A percentile compares a stretch with the other conserved stretches of the same genome.
Conservation (phyloP, 2,888 invertebrate species). For the Pomacea canaliculata region DNA sequence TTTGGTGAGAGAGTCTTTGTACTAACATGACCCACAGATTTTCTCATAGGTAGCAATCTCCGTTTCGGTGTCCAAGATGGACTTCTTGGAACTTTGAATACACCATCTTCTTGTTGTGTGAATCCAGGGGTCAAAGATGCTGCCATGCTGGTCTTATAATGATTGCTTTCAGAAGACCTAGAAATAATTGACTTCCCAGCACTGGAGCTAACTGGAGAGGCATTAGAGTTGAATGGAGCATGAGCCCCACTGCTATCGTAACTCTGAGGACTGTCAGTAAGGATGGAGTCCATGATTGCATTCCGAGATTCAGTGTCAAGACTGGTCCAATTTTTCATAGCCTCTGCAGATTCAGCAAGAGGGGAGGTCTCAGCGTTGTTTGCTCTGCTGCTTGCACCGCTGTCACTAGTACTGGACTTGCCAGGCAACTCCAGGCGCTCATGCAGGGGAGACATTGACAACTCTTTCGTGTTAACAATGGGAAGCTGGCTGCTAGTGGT, state of each 20-base stretch:
- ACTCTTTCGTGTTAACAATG: neutral
- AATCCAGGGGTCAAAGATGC: conserved; percentile 43
- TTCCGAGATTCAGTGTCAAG: conserved; percentile 15
- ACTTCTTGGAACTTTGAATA: conserved; percentile 34
- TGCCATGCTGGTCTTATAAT: conserved; percentile 38
- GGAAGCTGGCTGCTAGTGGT: too few species aligned
- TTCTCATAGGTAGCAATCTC: neutral
- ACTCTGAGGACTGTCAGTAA: conserved; percentile 61
- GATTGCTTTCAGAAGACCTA: conserved; percentile 21
- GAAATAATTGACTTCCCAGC: conserved; percentile 30
- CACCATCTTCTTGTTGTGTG: conserved; percentile 29
- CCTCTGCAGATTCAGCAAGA: neutral
- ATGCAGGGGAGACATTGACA: conserved; percentile 34
- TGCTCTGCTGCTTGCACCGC: conserved; percentile 29
- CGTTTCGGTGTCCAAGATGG: conserved; percentile 23
- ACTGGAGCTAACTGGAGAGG: conserved; percentile 36
- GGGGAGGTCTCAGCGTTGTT: conserved; percentile 7
- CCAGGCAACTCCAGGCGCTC: conserved; percentile 53
- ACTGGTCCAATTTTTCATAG: neutral
- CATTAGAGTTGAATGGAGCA: conserved; percentile 57
- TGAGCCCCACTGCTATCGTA: conserved; percentile 59
- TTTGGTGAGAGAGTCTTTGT: neutral
- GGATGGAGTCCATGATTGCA: conserved; percentile 50
- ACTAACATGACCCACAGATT: neutral
- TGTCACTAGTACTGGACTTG: conserved; percentile 55